These are phyloP conservation scores for Collichthys lucidus DNA, from an alignment of 2,113 vertebrate species.

Conservation along the genomic window DNA sequence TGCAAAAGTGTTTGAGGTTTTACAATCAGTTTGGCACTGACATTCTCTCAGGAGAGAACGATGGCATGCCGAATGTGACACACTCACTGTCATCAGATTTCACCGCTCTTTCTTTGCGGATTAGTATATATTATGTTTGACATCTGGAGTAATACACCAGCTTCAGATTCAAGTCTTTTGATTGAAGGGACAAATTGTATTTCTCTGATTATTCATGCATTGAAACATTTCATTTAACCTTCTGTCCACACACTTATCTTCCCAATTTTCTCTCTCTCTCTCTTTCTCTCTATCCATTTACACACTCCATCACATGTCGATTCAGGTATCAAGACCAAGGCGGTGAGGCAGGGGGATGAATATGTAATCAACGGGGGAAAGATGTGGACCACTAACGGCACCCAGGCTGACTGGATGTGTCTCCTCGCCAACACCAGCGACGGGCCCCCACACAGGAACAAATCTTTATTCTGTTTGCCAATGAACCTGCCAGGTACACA, in stretches of 20 bases:
- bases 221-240: conserved; percentile 6
- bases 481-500: conserved; percentile 86
- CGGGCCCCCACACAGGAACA: conserved; percentile 84
- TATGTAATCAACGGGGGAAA: conserved; percentile 88
- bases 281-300: not conserved
- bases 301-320: not conserved
- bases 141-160: not conserved
- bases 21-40: not conserved
- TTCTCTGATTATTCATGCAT: conserved; percentile 15
- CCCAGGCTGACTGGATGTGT: conserved; percentile 89
- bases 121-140: not conserved
- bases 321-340: conserved; percentile 87
- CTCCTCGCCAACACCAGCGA: conserved; percentile 86
- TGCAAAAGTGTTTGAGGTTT: conserved; percentile 7
- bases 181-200: not conserved
- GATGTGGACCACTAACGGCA: conserved; percentile 87
- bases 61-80: not conserved
- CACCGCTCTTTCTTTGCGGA: not conserved
- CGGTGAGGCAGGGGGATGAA: conserved; percentile 85
- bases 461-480: conserved; percentile 89
- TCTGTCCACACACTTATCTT: not conserved
- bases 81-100: not conserved
- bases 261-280: not conserved
- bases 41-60: conserved; percentile 2
- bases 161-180: not conserved